phyloP scores from a whole-genome alignment of 2,113 vertebrate genomes.

The Neodontobutis hainanensis region DNA sequence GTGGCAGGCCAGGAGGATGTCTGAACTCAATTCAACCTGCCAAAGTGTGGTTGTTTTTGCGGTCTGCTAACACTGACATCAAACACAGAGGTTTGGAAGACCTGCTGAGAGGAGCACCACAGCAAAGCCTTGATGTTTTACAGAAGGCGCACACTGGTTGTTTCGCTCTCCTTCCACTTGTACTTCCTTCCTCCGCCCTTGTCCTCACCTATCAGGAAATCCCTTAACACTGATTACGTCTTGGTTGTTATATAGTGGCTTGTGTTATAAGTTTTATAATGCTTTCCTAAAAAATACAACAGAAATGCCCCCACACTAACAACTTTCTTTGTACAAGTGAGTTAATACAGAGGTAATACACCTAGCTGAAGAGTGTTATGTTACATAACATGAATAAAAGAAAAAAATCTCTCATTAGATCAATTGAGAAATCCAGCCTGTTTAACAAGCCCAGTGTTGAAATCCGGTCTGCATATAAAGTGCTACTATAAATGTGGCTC shows the following conservation, averaged over 20 bases:
- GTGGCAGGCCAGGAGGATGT: constrained; percentile 10
- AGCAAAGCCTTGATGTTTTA: constrained; percentile 63
- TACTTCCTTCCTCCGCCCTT: constrained; percentile 13
- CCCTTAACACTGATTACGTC: not conserved
- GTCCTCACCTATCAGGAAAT: constrained; percentile 1
- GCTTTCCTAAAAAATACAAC: too few relatives aligned
- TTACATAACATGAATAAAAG: too few relatives aligned
- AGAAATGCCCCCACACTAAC: too few relatives aligned
- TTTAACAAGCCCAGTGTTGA: constrained; percentile 14
- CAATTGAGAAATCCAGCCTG: constrained; percentile 5
- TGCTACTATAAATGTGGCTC: constrained; percentile 16
- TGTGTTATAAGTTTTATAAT: too few relatives aligned
- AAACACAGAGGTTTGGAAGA: constrained; percentile 44
- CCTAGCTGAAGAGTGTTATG: too few relatives aligned
- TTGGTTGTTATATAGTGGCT: too few relatives aligned
- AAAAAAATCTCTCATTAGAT: constrained; percentile 1
- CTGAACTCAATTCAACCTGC: constrained; percentile 29
- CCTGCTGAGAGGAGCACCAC: constrained; percentile 52
- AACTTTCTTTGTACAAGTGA: too few relatives aligned
- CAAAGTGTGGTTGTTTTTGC: constrained; percentile 22
- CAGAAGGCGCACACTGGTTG: constrained; percentile 45
- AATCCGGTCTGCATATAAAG: constrained; percentile 18
- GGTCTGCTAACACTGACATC: constrained; percentile 48
- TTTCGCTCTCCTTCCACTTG: constrained; percentile 44
- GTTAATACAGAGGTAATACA: too few relatives aligned